Base-by-base conservation (phyloP, 2,113 vertebrate species). In the Chascanopsetta lugubris region DNA sequence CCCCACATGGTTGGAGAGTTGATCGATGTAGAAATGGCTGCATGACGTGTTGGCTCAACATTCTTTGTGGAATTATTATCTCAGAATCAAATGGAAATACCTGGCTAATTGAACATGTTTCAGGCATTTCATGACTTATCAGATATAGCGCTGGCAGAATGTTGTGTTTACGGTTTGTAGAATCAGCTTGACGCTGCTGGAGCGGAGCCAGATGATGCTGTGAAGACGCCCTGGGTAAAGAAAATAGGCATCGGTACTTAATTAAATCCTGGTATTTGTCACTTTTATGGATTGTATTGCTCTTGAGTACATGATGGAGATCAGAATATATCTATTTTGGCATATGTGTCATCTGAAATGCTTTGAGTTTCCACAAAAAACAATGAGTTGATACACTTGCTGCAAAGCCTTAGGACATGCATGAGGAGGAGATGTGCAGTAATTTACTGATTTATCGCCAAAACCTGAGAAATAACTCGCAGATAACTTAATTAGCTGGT, bases 11-110 rank as follows among this genome's bases (percentile, higher is more conserved):
- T 83, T 65, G 69, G 66, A 78, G 81, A 79, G 25, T 63, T 74
- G 80, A 82, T 87, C 84, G 69, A 27, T 77, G 78, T 27, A 54
- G 62, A 87, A 70, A 6, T 70, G 73, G 72, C 65, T 70, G 76
- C 69, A 18, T 50, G 21, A 45, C 62, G 74, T 69, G 68, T 83
- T 83, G 81, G 85, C 83, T 71, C 60, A 26, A 47, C 72, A 15
- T 63, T 70, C 62, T 69, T 45, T 30, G 64, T 61, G 57, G 46
- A 54, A 68, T 73, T 55, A 62, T 71, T 62, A 78, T 64, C 55
- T 10, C 61, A 74, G 6, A 15, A 57, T n/a, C n/a, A n/a, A n/a
- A n/a, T 69, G 32, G 45, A 81, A 81, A 84, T 71, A 64, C 12
- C 21, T 8, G 29, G 62, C 59, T 71, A 73, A 77, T 82, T 82